Evolutionary conservation across 2,888 invertebrate species (phyloP).

Genomic region (Papilio gigon): DNA sequence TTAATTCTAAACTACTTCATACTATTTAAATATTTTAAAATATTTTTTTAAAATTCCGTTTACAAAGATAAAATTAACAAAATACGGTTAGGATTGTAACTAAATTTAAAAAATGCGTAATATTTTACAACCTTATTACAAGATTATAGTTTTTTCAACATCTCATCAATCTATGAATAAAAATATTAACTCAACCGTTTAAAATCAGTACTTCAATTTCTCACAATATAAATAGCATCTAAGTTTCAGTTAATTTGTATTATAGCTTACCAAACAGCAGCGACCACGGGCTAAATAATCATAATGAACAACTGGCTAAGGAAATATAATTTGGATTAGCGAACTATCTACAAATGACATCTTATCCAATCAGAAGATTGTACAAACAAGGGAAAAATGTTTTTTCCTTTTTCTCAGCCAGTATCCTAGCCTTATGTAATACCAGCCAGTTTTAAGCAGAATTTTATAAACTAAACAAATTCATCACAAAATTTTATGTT

Average conservation of each 20-base stretch:
- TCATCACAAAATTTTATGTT: too few species aligned
- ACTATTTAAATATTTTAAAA: slow-evolving; percentile 76
- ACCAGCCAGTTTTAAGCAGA: too few species aligned
- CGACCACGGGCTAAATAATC: background rate
- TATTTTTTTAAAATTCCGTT: slow-evolving; percentile 32
- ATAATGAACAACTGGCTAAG: background rate
- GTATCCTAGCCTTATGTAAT: too few species aligned
- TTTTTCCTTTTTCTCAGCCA: too few species aligned
- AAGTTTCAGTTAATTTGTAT: background rate
- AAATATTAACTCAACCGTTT: too few species aligned
- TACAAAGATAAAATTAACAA: background rate
- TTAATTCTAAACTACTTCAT: slow-evolving; percentile 75
- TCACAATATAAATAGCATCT: background rate
- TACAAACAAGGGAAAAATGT: too few species aligned
- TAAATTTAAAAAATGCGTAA: too few species aligned
- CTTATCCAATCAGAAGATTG: background rate
- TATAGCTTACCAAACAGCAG: background rate
- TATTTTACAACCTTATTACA: too few species aligned
- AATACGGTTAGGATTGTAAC: background rate
- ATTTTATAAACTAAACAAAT: too few species aligned
- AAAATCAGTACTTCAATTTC: background rate
- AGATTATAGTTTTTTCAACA: too few species aligned
- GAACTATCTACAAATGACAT: slow-evolving; percentile 1
- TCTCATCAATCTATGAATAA: too few species aligned
- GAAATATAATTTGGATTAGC: slow-evolving; percentile 5